Evolutionary conservation across 1,140 invertebrate species (phyloP).

Genomic region (Paracyclopina nana): DNA sequence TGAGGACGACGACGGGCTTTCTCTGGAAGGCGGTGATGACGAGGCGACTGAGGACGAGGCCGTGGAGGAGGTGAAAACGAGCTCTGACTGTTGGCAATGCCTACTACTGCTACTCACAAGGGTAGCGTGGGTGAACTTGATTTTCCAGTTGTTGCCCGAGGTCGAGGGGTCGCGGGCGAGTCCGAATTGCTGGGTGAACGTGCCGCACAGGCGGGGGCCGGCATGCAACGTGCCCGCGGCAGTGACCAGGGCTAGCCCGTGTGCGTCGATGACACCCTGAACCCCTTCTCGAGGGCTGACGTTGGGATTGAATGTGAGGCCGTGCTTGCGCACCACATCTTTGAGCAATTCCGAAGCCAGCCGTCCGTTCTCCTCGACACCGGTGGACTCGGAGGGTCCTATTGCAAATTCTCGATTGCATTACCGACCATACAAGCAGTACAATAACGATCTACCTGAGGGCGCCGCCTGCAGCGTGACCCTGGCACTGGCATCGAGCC

Average conservation of each 20-base stretch:
- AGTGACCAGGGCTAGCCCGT: constrained; percentile 38
- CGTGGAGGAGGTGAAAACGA: no score
- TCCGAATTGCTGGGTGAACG: constrained; percentile 42
- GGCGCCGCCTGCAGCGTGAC: neutral
- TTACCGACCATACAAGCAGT: no score
- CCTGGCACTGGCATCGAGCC: constrained; percentile 26
- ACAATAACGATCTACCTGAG: neutral
- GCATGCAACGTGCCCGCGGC: constrained; percentile 39
- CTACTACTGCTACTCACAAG: no score
- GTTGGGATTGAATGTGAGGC: constrained; percentile 39
- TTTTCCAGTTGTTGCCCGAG: constrained; percentile 38
- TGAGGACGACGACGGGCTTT: no score
- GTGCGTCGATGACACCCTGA: constrained; percentile 33
- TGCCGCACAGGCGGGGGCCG: constrained; percentile 28
- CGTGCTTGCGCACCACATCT: constrained; percentile 27
- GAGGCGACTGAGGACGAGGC: no score
- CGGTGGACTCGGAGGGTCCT: constrained; percentile 18
- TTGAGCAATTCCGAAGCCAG: constrained; percentile 26
- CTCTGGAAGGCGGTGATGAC: no score
- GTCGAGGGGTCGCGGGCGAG: constrained; percentile 35
- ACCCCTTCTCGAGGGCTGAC: constrained; percentile 29
- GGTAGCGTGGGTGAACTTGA: constrained; percentile 27
- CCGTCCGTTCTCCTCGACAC: constrained; percentile 21
- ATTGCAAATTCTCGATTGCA: constrained; percentile 22
- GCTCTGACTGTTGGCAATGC: no score